Conservation (phyloP, 2,797 vertebrate species). For the Microctenopoma stevenorrisi region DNA sequence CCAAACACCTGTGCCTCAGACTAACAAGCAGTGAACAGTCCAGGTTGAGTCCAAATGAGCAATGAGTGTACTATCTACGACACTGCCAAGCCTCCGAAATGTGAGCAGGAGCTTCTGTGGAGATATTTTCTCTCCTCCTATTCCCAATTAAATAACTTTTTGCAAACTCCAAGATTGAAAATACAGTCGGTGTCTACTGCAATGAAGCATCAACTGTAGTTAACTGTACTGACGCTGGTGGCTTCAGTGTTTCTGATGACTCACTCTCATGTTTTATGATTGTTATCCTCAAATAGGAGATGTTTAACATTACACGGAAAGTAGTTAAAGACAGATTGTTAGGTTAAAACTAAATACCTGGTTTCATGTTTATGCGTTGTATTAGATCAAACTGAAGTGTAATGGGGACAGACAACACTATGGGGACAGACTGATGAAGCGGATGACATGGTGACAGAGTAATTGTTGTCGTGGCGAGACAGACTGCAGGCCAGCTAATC, state of each 20-base stretch:
- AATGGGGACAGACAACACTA: neutral
- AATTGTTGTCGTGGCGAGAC: slow-evolving; percentile 38
- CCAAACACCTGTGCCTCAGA: slow-evolving; percentile 21
- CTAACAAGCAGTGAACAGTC: slow-evolving; percentile 36
- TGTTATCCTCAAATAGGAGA: slow-evolving; percentile 16
- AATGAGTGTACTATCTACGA: neutral
- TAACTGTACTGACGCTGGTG: slow-evolving; percentile 5
- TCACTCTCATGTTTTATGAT: slow-evolving; percentile 21
- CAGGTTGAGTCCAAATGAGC: slow-evolving; percentile 28
- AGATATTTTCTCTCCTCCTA: neutral
- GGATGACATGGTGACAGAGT: slow-evolving; percentile 21
- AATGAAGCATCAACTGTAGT: neutral
- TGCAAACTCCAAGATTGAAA: neutral
- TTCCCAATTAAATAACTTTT: neutral
- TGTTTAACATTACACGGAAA: slow-evolving; percentile 10
- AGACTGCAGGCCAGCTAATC: slow-evolving; percentile 22
- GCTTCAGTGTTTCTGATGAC: neutral
- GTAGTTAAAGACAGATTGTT: slow-evolving; percentile 12
- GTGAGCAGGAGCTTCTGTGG: slow-evolving; percentile 8
- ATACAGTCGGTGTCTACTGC: too few relatives aligned
- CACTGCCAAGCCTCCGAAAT: slow-evolving; percentile 10
- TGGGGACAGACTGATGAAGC: slow-evolving; percentile 19
- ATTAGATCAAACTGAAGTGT: slow-evolving; percentile 5
- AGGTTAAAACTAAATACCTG: slow-evolving; percentile 8
- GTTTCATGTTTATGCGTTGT: neutral